These are phyloP conservation scores for Xenopus tropicalis DNA, from an alignment of 2,113 vertebrate genomes.

Conservation along the genomic window DNA sequence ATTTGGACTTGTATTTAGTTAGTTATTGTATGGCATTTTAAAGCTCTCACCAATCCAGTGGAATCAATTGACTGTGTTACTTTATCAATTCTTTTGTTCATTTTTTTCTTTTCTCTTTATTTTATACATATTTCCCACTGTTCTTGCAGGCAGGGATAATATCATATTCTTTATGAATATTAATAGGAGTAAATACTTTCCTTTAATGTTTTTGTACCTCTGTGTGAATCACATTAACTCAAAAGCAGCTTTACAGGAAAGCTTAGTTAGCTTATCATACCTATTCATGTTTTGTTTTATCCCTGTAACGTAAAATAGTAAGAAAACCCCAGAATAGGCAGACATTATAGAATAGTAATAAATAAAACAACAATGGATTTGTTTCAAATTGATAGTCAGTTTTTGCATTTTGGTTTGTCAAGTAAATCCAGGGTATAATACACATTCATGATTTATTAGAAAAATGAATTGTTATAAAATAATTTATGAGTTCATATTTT, in stretches of 20 bases:
- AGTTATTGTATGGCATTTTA: neutral
- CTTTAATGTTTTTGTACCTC: neutral
- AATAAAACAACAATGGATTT: no score
- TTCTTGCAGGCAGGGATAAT: neutral
- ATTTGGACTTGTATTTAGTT: no score
- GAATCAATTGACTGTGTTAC: conserved; percentile 11
- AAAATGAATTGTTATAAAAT: no score
- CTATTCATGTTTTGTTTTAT: neutral
- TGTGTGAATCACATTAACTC: neutral
- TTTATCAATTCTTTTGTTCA: neutral
- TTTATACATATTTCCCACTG: neutral
- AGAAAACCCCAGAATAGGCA: no score
- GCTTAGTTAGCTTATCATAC: neutral
- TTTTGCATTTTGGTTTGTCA: no score
- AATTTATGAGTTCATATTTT: no score
- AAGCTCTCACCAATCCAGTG: conserved; percentile 18
- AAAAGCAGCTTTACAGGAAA: neutral
- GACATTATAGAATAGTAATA: no score
- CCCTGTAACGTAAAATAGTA: neutral
- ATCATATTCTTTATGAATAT: neutral
- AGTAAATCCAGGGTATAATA: no score
- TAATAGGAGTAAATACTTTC: neutral
- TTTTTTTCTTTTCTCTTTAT: neutral
- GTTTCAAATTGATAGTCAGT: no score
- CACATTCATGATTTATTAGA: no score